These are phyloP conservation scores for Lasaia peninsularis DNA, from an alignment of 1,140 invertebrate genomes.

Conservation along the genomic window DNA sequence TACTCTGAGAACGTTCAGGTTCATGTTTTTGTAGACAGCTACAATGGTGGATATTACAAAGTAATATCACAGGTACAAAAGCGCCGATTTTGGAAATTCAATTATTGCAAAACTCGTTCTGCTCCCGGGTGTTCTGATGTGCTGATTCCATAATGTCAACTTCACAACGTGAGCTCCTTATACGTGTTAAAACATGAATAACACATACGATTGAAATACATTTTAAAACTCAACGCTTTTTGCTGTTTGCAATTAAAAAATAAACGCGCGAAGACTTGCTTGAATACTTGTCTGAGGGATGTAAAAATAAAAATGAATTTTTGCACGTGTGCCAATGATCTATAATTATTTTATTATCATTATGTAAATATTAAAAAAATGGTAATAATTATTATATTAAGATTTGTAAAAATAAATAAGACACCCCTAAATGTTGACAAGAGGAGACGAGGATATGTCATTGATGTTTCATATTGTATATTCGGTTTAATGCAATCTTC, in stretches of 20 bases:
- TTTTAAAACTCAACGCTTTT: slow-evolving; percentile 26
- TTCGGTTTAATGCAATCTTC: too few species aligned
- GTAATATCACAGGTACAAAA: slow-evolving; percentile 32
- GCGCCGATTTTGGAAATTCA: slow-evolving; percentile 48
- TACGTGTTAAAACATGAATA: slow-evolving; percentile 53
- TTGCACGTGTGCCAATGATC: too few species aligned
- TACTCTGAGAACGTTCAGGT: neutral
- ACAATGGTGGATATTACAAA: slow-evolving; percentile 25
- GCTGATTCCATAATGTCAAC: slow-evolving; percentile 59
- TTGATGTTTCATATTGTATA: too few species aligned
- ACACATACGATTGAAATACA: slow-evolving; percentile 40
- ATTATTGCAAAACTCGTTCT: slow-evolving; percentile 51
- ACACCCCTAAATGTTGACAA: too few species aligned
- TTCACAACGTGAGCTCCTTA: slow-evolving; percentile 47
- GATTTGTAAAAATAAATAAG: too few species aligned
- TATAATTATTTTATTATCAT: too few species aligned
- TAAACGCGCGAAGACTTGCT: neutral
- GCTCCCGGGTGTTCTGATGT: slow-evolving; percentile 44
- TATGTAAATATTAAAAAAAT: too few species aligned
- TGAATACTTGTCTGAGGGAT: too few species aligned
- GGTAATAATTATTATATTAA: too few species aligned
- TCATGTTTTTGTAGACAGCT: neutral
- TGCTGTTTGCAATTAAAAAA: slow-evolving; percentile 10
- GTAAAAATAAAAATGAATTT: too few species aligned
- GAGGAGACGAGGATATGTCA: too few species aligned